Evolutionary conservation across 2,113 vertebrate genomes (phyloP).

Genomic region (Syngnathus scovelli): DNA sequence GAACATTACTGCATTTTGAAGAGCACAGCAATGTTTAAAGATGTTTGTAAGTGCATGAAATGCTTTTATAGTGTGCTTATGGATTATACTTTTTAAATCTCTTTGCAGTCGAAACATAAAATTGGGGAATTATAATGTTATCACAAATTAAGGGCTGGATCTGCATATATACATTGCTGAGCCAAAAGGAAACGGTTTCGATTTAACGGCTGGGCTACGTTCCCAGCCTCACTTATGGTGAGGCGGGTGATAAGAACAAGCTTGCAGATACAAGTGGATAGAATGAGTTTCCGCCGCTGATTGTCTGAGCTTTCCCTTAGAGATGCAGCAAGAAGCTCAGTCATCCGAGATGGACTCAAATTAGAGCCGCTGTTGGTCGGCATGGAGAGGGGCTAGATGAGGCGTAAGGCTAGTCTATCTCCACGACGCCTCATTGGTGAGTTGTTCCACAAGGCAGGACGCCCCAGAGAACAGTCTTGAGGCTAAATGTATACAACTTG

Average conservation of each 20-base stretch:
- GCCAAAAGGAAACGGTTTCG: neutral
- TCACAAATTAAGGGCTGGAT: no score
- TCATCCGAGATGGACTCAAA: neutral
- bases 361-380: neutral
- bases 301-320: neutral
- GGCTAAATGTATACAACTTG: neutral
- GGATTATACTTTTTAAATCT: no score
- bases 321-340: neutral
- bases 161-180: neutral
- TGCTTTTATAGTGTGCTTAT: no score
- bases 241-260: neutral
- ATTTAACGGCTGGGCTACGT: neutral
- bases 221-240: neutral
- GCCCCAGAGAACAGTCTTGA: neutral
- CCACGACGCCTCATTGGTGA: neutral
- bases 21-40: no score
- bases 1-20: no score
- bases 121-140: no score
- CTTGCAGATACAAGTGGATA: neutral
- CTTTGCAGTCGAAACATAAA: neutral
- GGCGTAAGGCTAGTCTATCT: neutral
- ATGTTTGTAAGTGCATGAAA: no score
- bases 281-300: neutral
- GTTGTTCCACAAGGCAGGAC: neutral
- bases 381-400: neutral